Evolutionary conservation across 2,797 vertebrate genomes (phyloP), one percentile per base, ranked within the genome.

Genomic region (Rhynchonycteris naso): DNA sequence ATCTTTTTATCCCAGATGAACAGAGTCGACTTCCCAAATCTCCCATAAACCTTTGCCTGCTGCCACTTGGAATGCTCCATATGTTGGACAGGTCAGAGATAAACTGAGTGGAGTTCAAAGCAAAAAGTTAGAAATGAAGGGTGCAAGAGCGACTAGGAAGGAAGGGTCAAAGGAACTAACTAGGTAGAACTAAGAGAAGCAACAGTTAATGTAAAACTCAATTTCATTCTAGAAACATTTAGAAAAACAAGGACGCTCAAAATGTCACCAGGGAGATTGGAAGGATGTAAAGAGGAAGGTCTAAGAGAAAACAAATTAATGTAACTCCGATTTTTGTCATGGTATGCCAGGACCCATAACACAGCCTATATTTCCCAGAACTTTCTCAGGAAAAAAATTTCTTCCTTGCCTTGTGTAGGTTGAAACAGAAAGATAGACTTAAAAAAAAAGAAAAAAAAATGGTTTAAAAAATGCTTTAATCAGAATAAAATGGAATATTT

Each of bases 401-500:
- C 4, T 22, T 59, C 12, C 19, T 28, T 26, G 13, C 5, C 14
- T 43, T 33, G 14, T 58, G 15, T n/a, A 71, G 54, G 19, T 43
- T 58, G 33, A 90, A 79, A 59, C 66, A 78, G 74, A 87, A 89
- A 80, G 52, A 66, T 11, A 86, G 52, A 35, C 18, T 86, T 93
- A 71, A 30, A 52, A 52, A 56, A 18, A n/a, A n/a, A n/a, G n/a
- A n/a, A n/a, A n/a, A n/a, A n/a, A n/a, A n/a, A n/a, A n/a, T n/a
- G 8, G 52, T 58, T 90, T 2, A 38, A 94, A 91, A 85, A 88
- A 47, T 63, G 47, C 61, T 85, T 85, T 88, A 4, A 50, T 69
- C n/a, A 59, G 61, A 47, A n/a, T 85, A 56, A 19, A 33, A 65
- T 3, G 26, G 50, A 33, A 43, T 38, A 5, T 4, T 9, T 58